Evolutionary conservation across 2,888 invertebrate species (phyloP), one percentile per base, ranked within the genome.

Genomic region (Orthonychiurus folsomi): DNA sequence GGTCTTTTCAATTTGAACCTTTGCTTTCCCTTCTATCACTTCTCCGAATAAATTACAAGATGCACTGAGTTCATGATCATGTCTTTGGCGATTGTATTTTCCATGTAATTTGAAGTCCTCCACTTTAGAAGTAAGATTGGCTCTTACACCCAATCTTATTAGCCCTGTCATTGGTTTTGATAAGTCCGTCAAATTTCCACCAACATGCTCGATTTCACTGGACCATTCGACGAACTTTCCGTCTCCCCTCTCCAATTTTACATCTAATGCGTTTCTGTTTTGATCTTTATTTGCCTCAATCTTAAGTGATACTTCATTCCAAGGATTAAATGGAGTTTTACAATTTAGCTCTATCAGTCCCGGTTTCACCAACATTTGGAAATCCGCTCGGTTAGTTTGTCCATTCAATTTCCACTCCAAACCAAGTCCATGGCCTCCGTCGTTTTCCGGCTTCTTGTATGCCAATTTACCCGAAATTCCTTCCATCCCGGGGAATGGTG

Each of bases 241-340:
- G 56, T 23, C 52, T 52, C 24, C 52, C n/a, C 24, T 52, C n/a
- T 52, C 52, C 52, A 52, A 52, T 9, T 52, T 20, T 5, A 52
- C 5, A 21, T 52, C n/a, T 12, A 52, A 20, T 12, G 20, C 9
- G 3, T n/a, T 5, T 5, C 52, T 5, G 20, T 55, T n/a, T 66
- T 61, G 2, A 2, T 59, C 50, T 2, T 50, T 18, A 2, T 5
- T 21, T 23, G 64, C 61, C 3, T 63, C 63, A 1, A 70, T 27
- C 0, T 62, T 65, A 0, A 65, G 21, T 12, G 62, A 63, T 1
- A 74, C 52, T 2, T 63, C 63, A n/a, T 65, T 60, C 61, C 69
- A 67, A n/a, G 64, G 61, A 12, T 64, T 48, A 53, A 73, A 66
- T 1, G 74, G 73, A 9, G 74, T 74, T 3, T 54, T 56, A 0